Percentiles rank a stretch among this genome's conserved stretches.
phyloP scores from a whole-genome alignment of 2,797 vertebrate genomes.

The Yasuhikotakia modesta region DNA sequence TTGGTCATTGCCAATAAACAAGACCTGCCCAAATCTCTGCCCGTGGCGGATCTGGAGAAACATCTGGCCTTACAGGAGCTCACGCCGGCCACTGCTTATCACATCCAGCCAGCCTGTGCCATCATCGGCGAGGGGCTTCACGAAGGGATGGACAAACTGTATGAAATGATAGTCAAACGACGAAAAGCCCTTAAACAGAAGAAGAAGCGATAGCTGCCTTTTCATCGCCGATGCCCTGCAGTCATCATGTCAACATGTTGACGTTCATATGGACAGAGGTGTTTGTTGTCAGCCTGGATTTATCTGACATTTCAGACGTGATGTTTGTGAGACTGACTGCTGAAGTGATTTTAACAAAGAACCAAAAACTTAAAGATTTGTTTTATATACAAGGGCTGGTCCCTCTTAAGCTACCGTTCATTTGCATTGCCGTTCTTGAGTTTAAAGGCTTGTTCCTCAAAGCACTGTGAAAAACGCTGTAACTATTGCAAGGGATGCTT shows the following conservation, averaged over 20 bases:
- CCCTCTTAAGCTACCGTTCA: constrained; percentile 66
- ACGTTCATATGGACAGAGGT: constrained; percentile 58
- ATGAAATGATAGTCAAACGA: constrained; percentile 96
- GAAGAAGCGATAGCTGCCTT: constrained; percentile 84
- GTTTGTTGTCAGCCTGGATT: constrained; percentile 56
- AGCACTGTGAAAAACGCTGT: constrained; percentile 62
- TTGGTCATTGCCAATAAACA: constrained; percentile 98
- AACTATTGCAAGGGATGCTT: constrained; percentile 56
- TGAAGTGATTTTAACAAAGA: constrained; percentile 48
- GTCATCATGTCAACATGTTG: constrained; percentile 50
- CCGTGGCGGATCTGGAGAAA: constrained; percentile 91
- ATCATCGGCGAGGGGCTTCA: constrained; percentile 97
- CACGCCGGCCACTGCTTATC: constrained; percentile 90
- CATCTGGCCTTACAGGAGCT: constrained; percentile 92
- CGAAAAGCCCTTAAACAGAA: constrained; percentile 93
- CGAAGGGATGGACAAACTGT: constrained; percentile 97
- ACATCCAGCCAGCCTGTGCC: constrained; percentile 95
- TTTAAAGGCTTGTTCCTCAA: constrained; percentile 56
- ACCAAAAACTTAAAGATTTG: constrained; percentile 47
- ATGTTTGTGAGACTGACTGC: constrained; percentile 39
- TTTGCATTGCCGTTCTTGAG: constrained; percentile 54
- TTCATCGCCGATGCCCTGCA: constrained; percentile 34
- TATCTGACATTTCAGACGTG: constrained; percentile 48
- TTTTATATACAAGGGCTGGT: constrained; percentile 67
- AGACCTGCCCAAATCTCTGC: constrained; percentile 92